Evolutionary conservation across 2,113 vertebrate genomes (phyloP).

Genomic region (Lophotis ruficrista): DNA sequence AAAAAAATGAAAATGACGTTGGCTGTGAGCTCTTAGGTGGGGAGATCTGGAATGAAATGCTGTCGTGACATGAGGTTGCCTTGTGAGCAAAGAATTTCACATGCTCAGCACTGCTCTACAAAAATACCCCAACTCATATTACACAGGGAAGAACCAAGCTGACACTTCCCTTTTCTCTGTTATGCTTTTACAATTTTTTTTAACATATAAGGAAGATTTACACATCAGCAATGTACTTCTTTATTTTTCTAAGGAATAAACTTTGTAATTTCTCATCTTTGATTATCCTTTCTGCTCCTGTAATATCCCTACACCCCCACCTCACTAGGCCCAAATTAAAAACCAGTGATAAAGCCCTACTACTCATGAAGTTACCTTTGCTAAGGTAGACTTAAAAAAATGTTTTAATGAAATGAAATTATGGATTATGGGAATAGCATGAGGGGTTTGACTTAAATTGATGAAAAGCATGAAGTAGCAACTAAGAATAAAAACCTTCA

Average conservation of each 20-base stretch:
- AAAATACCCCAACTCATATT: not conserved
- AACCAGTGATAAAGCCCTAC: not conserved
- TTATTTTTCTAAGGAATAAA: not conserved
- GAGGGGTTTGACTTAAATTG: not conserved
- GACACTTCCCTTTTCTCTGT: conserved; percentile 9
- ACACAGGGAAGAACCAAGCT: not conserved
- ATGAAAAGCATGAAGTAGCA: not conserved
- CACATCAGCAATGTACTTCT: not conserved
- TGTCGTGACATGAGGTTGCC: not conserved
- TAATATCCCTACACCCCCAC: not conserved
- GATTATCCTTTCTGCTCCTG: not conserved
- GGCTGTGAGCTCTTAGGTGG: not conserved
- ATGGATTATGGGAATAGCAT: not conserved
- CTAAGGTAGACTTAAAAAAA: not conserved
- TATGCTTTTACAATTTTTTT: not conserved
- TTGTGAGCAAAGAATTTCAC: conserved; percentile 13
- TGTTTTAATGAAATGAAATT: not conserved
- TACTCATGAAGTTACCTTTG: not conserved
- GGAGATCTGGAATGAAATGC: not conserved
- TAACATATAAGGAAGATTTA: not conserved
- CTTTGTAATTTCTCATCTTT: rapidly evolving
- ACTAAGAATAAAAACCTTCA: not conserved
- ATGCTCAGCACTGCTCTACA: not conserved
- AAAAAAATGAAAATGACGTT: not conserved
- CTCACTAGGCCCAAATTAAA: not conserved